Percentiles rank a stretch among this genome's conserved stretches.
Conservation (phyloP, 37 sponge, comb jelly and placozoan genomes). For the Ephydatia muelleri region DNA sequence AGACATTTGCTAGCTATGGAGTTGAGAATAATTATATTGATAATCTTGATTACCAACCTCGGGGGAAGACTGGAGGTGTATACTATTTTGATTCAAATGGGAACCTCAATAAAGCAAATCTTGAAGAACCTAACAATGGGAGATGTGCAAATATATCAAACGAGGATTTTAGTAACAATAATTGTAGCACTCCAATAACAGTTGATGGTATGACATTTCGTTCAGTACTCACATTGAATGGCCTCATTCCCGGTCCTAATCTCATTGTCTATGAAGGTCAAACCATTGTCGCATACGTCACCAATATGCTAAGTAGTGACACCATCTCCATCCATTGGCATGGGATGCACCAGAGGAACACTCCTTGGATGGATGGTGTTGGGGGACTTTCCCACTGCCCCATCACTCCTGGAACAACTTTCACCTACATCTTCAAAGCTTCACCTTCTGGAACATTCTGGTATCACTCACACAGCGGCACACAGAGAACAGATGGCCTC, state of each 20-base stretch:
- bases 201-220: conserved; percentile 54
- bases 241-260: conserved; percentile 60
- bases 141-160: conserved; percentile 7
- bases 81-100: conserved; percentile 12
- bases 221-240: conserved; percentile 56
- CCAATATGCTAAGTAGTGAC: conserved; percentile 64
- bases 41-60: neutral
- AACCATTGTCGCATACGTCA: conserved; percentile 40
- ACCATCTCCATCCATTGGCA: conserved; percentile 83
- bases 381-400: conserved; percentile 66
- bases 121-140: neutral
- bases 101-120: neutral
- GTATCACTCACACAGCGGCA: conserved; percentile 86
- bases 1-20: conserved; percentile 56
- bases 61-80: conserved; percentile 5
- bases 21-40: neutral
- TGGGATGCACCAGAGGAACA: conserved; percentile 73
- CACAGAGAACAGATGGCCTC: conserved; percentile 78
- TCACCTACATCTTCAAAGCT: conserved; percentile 67
- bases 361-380: conserved; percentile 85
- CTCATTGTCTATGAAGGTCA: conserved; percentile 50
- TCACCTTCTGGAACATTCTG: conserved; percentile 74
- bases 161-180: neutral
- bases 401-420: conserved; percentile 47
- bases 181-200: conserved; percentile 44